Evolutionary conservation across 2,888 invertebrate species (phyloP).

Genomic region (Eilema caniola): DNA sequence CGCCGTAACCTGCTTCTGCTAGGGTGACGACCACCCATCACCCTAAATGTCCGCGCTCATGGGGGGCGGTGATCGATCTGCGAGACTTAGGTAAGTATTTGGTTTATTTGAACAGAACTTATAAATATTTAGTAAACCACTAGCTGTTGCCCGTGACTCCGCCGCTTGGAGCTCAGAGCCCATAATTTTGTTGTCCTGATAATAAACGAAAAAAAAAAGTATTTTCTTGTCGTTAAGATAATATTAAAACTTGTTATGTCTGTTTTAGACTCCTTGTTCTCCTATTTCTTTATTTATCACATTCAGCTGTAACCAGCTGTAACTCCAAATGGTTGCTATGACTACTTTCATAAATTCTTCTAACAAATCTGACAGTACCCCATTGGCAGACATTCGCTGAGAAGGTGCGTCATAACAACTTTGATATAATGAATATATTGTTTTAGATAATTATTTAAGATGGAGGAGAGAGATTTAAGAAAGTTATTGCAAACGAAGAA

Average conservation of each 20-base stretch:
- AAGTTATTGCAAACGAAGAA: conserved; percentile 79
- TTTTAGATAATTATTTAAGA: conserved; percentile 42
- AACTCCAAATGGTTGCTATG: conserved; percentile 37
- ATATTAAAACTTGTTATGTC: background rate
- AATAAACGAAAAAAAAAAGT: too few relatives aligned
- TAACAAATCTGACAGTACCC: background rate
- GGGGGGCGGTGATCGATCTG: too few relatives aligned
- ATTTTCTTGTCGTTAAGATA: background rate
- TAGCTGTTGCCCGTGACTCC: too few relatives aligned
- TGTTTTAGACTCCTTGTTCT: background rate
- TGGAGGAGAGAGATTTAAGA: conserved; percentile 79
- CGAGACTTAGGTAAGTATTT: background rate
- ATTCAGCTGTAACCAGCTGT: conserved; percentile 5
- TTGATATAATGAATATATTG: background rate
- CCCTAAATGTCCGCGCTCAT: too few relatives aligned
- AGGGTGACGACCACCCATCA: too few relatives aligned
- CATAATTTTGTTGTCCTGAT: too few relatives aligned
- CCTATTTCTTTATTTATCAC: background rate
- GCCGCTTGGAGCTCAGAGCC: too few relatives aligned
- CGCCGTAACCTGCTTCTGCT: too few relatives aligned
- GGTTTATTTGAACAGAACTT: background rate
- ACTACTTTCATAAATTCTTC: conserved; percentile 4
- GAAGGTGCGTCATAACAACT: background rate
- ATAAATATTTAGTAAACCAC: background rate
- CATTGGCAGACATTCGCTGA: background rate